Evolutionary conservation across 2,113 vertebrate genomes (phyloP), one percentile per base, ranked within the genome.

Genomic region (Bagarius yarrelli): DNA sequence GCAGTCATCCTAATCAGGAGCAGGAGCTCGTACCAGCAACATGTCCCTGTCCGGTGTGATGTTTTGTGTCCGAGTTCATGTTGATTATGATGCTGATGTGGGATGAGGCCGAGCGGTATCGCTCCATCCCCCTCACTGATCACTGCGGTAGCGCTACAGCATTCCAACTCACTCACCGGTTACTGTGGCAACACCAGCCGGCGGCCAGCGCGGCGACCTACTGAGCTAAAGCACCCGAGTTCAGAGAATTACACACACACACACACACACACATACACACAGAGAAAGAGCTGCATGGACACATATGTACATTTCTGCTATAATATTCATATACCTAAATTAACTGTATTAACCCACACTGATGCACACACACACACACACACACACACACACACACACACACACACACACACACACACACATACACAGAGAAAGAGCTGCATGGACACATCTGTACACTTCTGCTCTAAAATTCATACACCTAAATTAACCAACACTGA

Each of bases 111-210:
- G 85, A 83, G 32, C 82, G 78, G 57, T 74, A 79, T 80, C 78
- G 86, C 81, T 80, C 81, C 87, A 84, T 79, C 86, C 85, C 85
- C 88, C 89, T 87, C 88, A 89, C 86, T 89, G 91, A 88, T 88
- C 88, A 89, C 86, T 89, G 91, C 88, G 73, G 90, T 88, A 85
- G 80, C 47, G 82, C 86, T 77, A 84, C 80, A 76, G 88, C 85
- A 81, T 86, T 87, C 86, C 84, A 73, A 84, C 85, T 87, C 87
- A 34, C 77, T 80, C 82, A 34, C 79, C 67, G 82, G 90, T 93
- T 89, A 83, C 92, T 88, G 89, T 93, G 91, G 86, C 87, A 91
- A 94, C 92, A 80, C 47, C 60, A 85, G 64, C 66, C 73, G 76
- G 84, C 73, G 83, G 84, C 80, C 81, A 83, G 79, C 80, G 83